phyloP scores from a whole-genome alignment of 2,113 vertebrate species.

The Brienomyrus longianalis region DNA sequence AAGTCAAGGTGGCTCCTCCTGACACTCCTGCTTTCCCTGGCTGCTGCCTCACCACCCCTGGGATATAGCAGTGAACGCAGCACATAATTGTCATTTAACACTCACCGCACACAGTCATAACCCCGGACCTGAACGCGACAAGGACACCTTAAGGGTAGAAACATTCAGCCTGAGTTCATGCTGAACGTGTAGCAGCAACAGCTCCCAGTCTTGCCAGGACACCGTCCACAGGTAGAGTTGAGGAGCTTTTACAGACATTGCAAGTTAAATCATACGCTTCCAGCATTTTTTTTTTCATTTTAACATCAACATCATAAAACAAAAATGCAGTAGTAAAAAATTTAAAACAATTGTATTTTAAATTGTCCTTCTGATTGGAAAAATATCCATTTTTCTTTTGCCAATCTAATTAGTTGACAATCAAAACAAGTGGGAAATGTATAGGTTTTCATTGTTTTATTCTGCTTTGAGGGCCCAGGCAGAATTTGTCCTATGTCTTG shows the following conservation, averaged over 20 bases:
- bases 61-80: background rate
- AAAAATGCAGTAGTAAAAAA: background rate
- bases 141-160: background rate
- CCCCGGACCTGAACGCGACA: background rate
- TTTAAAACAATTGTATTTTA: background rate
- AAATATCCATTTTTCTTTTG: background rate
- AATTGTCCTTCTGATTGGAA: background rate
- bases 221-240: background rate
- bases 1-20: background rate
- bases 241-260: background rate
- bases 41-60: background rate
- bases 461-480: background rate
- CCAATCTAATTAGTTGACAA: background rate
- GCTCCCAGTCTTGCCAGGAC: background rate
- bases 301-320: background rate
- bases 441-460: background rate
- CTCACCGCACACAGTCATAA: background rate
- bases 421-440: background rate
- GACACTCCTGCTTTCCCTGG: background rate
- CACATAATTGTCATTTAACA: background rate
- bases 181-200: background rate
- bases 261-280: background rate
- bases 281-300: background rate
- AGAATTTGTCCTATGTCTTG: background rate
- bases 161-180: background rate